phyloP scores from a whole-genome alignment of 2,888 invertebrate species.

The Drosophila aldrichi region DNA sequence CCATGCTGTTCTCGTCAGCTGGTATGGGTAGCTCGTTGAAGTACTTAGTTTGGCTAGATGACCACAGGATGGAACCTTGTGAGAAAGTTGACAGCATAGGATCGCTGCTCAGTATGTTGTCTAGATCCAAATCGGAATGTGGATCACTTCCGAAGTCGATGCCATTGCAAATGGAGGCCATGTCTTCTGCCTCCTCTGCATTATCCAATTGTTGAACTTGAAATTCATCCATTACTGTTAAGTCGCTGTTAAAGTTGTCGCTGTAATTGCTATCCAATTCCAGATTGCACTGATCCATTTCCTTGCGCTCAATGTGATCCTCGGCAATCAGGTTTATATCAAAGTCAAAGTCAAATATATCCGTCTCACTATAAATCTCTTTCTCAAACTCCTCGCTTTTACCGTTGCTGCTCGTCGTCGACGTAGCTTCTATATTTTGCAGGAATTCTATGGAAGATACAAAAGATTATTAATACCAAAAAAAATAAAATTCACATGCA shows the following conservation, averaged over 20 bases:
- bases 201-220: constrained; percentile 12
- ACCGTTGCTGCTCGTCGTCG: constrained; percentile 65
- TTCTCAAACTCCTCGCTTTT: constrained; percentile 66
- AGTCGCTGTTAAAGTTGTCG: constrained; percentile 50
- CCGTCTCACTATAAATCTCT: constrained; percentile 67
- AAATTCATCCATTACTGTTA: constrained; percentile 29
- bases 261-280: constrained; percentile 45
- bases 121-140: constrained; percentile 19
- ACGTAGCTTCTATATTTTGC: constrained; percentile 75
- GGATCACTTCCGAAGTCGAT: constrained; percentile 36
- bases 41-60: constrained; percentile 43
- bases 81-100: constrained; percentile 51
- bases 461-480: constrained; percentile 45
- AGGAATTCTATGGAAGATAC: constrained; percentile 77
- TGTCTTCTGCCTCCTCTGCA: constrained; percentile 53
- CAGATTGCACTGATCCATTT: constrained; percentile 65
- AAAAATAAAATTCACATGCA: not conserved
- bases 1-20: constrained; percentile 51
- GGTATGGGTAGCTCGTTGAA: constrained; percentile 51
- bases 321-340: constrained; percentile 82
- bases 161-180: constrained; percentile 37
- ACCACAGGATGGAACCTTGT: constrained; percentile 24
- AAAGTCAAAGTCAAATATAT: constrained; percentile 80
- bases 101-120: constrained; percentile 26
- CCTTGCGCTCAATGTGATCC: constrained; percentile 61